Base-by-base conservation (phyloP, 2,113 vertebrate genomes). In the Percina caprodes region DNA sequence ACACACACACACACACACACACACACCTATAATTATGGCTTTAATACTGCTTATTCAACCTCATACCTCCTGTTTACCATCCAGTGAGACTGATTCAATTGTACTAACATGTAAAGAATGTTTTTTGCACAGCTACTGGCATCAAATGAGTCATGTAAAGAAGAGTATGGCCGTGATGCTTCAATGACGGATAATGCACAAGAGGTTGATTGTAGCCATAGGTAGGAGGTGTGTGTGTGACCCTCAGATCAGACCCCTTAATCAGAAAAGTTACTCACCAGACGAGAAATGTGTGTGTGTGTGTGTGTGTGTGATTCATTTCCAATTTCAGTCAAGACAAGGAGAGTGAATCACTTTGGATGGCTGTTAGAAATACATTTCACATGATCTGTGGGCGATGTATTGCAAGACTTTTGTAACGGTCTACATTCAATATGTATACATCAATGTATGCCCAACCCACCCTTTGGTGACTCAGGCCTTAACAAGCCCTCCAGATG, bases 391-490 rank as follows among this genome's bases (percentile, higher is more conserved):
- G 80, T 85, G 67, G 87, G 84, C 30, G 80, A 42, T 54, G 68
- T 88, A 86, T 88, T 62, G 87, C 21, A 86, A 87, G 35, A 66
- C 58, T 69, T 19, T 0, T 69, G 11, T 35, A 73, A 5, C 4
- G 24, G 12, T 77, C 80, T 80, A 56, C 63, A 76, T 80, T 48
- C 0, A 3, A 72, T 80, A 62, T 35, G 42, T 30, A 14, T 75
- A 54, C 4, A 5, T 10, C 10, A 8, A 6, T 16, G 0, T 14
- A n/a, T 16, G 39, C 12, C 39, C 9, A 30, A 65, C 61, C n/a
- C 30, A 35, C 66, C 48, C 69, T 45, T n/a, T 13, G 26, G 65
- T 92, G 91, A 93, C 76, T 93, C 90, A 92, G 77, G 75, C 65
- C 35, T 78, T n/a, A 35, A 69, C 49, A n/a, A 83, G 75, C 19